Percentiles rank a stretch among this genome's conserved stretches.
Evolutionary conservation across 2,113 vertebrate species (phyloP).

Genomic region (Festucalex cinctus): DNA sequence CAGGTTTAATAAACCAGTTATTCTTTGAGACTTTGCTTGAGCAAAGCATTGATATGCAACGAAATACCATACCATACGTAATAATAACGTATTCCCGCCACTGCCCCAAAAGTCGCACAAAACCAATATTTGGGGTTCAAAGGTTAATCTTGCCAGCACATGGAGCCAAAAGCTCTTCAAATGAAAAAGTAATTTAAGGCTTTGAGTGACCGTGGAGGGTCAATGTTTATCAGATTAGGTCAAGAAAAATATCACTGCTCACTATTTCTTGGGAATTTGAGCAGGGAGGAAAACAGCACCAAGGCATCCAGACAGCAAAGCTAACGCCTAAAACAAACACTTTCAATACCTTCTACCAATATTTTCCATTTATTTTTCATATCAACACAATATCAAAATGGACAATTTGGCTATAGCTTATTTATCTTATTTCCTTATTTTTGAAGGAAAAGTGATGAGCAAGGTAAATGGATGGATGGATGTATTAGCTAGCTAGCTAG

Average conservation of each 20-base stretch:
- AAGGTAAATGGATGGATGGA: too few relatives aligned
- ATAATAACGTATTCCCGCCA: slow-evolving; percentile 7
- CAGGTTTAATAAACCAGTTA: slow-evolving; percentile 1
- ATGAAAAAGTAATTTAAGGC: slow-evolving; percentile 58
- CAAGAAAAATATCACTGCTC: slow-evolving; percentile 21
- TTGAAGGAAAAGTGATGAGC: too few relatives aligned
- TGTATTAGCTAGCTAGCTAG: too few relatives aligned
- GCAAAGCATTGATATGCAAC: slow-evolving; percentile 1
- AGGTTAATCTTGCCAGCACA: slow-evolving; percentile 58
- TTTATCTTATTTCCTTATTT: too few relatives aligned
- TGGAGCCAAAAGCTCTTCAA: slow-evolving; percentile 41
- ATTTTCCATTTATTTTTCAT: neutral
- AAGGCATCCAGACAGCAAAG: neutral
- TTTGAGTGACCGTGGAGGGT: slow-evolving; percentile 31
- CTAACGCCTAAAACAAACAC: neutral
- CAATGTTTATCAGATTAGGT: slow-evolving; percentile 37
- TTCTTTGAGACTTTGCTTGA: neutral
- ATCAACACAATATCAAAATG: neutral
- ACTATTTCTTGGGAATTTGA: slow-evolving; percentile 4
- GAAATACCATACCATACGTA: neutral
- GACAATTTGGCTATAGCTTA: neutral
- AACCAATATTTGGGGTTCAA: slow-evolving; percentile 61
- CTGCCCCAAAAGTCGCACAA: slow-evolving; percentile 31
- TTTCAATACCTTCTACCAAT: neutral
- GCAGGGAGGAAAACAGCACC: neutral